phyloP scores from a whole-genome alignment of 1,140 invertebrate genomes.

The Anagrus nilaparvatae region DNA sequence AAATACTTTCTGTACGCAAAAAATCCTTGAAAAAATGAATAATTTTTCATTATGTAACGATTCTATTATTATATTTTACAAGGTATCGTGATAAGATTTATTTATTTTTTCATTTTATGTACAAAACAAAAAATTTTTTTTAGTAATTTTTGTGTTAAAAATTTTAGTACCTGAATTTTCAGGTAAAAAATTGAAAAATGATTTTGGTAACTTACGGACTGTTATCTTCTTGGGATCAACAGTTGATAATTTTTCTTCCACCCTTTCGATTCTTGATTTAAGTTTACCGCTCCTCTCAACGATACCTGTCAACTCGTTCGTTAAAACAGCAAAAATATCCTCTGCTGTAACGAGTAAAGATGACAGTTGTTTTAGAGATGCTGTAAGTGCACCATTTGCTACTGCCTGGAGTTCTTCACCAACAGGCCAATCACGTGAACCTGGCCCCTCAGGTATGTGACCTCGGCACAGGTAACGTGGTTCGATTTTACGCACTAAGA shows the following conservation, averaged over 20 bases:
- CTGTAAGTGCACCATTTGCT: constrained; percentile 43
- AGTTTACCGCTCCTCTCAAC: constrained; percentile 42
- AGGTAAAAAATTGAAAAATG: not conserved
- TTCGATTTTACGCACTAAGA: constrained; percentile 37
- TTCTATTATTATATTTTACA: not conserved
- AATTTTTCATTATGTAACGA: too few relatives aligned
- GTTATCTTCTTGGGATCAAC: constrained; percentile 47
- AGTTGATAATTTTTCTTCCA: constrained; percentile 33
- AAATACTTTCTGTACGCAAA: too few relatives aligned
- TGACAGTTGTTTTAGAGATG: constrained; percentile 44
- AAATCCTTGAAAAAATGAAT: too few relatives aligned
- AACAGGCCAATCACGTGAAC: constrained; percentile 33
- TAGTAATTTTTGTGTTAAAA: too few relatives aligned
- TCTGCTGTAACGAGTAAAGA: constrained; percentile 44
- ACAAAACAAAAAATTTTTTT: too few relatives aligned
- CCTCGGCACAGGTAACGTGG: constrained; percentile 38
- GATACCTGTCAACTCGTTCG: constrained; percentile 41
- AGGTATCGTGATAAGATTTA: too few relatives aligned
- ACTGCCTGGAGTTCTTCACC: constrained; percentile 42
- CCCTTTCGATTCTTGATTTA: constrained; percentile 33
- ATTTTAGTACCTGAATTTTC: too few relatives aligned
- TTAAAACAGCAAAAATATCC: constrained; percentile 46
- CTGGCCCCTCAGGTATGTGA: constrained; percentile 33
- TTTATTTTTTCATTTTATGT: too few relatives aligned
- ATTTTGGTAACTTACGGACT: constrained; percentile 45